phyloP scores from a whole-genome alignment of 1,140 invertebrate species.

The Chrysomallon squamiferum region DNA sequence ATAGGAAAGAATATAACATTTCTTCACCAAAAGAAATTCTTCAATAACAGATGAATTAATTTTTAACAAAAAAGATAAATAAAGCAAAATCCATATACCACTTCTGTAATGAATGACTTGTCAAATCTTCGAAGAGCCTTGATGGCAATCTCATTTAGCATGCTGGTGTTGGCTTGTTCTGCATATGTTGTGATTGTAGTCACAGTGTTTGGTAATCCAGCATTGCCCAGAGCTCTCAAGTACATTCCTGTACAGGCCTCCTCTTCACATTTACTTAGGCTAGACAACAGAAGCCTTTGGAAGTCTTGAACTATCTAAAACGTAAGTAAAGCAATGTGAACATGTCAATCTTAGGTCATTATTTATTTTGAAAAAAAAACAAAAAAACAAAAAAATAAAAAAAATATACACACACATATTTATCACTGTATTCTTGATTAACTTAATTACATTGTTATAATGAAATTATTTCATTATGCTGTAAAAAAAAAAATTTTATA shows the following conservation, averaged over 20 bases:
- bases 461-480: too few species aligned
- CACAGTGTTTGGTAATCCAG: slow-evolving; percentile 44
- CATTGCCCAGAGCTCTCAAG: slow-evolving; percentile 55
- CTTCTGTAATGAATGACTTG: slow-evolving; percentile 17
- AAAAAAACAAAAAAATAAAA: background rate
- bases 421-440: too few species aligned
- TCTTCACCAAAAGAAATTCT: too few species aligned
- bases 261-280: slow-evolving; percentile 41
- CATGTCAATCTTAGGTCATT: background rate
- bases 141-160: slow-evolving; percentile 47
- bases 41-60: too few species aligned
- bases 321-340: background rate
- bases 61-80: too few species aligned
- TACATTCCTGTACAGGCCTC: slow-evolving; percentile 44
- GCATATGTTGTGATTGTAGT: slow-evolving; percentile 29
- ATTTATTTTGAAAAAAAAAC: background rate
- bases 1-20: too few species aligned
- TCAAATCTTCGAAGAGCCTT: slow-evolving; percentile 47
- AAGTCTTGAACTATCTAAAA: slow-evolving; percentile 47
- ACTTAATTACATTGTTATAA: too few species aligned
- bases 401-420: too few species aligned
- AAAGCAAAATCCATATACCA: too few species aligned
- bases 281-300: slow-evolving; percentile 18
- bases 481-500: too few species aligned
- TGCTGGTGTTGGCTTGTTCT: slow-evolving; percentile 26